phyloP scores from a whole-genome alignment of 2,113 vertebrate genomes.

The Amphiprion percula region DNA sequence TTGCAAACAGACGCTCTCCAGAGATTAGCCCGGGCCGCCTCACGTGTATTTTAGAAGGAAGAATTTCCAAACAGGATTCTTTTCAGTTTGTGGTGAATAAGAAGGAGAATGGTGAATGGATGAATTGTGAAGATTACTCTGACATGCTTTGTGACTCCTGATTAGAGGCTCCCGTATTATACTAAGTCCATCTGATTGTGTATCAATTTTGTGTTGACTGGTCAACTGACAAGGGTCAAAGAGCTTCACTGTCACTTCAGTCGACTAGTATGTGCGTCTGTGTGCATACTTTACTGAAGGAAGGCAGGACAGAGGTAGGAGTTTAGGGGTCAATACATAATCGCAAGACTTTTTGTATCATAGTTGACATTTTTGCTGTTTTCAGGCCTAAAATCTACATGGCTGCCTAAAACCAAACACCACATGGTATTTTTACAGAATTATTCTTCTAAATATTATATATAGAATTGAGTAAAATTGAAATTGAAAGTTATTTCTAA shows the following conservation, averaged over 20 bases:
- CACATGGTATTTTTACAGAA: too few relatives aligned
- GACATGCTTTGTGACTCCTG: conserved; percentile 22
- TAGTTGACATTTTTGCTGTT: too few relatives aligned
- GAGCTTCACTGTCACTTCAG: conserved; percentile 38
- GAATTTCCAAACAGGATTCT: conserved; percentile 3
- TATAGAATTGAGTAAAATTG: too few relatives aligned
- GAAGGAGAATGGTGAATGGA: background rate
- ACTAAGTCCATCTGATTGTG: conserved; percentile 58
- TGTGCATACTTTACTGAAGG: background rate
- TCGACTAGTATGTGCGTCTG: conserved; percentile 36
- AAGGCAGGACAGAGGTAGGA: too few relatives aligned
- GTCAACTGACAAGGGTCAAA: conserved; percentile 43
- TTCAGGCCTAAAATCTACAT: too few relatives aligned
- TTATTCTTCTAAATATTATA: too few relatives aligned
- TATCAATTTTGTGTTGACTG: conserved; percentile 52
- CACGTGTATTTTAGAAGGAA: background rate
- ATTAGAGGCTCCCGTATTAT: conserved; percentile 40
- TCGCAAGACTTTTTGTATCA: too few relatives aligned
- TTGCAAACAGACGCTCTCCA: conserved; percentile 52
- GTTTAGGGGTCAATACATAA: too few relatives aligned
- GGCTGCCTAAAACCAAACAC: too few relatives aligned
- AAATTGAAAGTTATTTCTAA: too few relatives aligned
- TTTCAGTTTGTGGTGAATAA: background rate
- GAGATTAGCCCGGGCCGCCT: conserved; percentile 48
- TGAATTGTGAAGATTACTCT: conserved; percentile 30